Base-by-base conservation (phyloP, 2,113 vertebrate species). In the Hylia prasina region DNA sequence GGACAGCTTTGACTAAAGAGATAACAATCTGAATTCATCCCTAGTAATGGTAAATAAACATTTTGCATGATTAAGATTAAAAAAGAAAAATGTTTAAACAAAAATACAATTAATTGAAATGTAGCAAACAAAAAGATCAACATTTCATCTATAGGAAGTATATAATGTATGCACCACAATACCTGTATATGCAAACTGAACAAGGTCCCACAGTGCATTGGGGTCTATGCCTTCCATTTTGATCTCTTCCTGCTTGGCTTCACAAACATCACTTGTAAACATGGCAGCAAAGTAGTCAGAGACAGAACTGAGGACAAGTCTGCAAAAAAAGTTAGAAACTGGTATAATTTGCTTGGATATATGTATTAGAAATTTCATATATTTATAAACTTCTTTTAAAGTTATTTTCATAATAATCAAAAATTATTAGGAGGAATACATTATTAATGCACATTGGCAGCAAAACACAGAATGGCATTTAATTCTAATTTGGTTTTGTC, bases 151-250 rank as follows among this genome's bases (percentile, higher is more conserved):
- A 31, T 12, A 30, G 18, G 11, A 78, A 54, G 35, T 14, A 58
- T 24, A 48, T 42, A 70, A 86, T 16, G 6, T 16, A 54, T 51
- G 19, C 6, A 57, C 35, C 71, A 80, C 30, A 71, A 39, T 98
- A 98, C 98, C 98, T 98, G 98, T 98, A 51, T 98, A 98, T 44
- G 98, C 98, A 97, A 98, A 98, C 63, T 98, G 98, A 60, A 98
- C 98, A 69, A 98, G 98, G 89, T 98, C 98, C 98, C 98, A 98
- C n/a, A 98, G 95, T 4, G 98, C 98, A 79, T 97, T 98, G 54
- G 98, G 98, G 71, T 98, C 98, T 95, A 98, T 98, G 76, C 98
- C 98, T 97, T 98, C 98, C 98, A 98, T 98, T 96, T 98, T 98
- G 89, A 98, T 98, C 82, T 98, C 98, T n/a, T 98, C 98, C 96